Conservation (phyloP, 2,797 vertebrate species). For the Oophaga sylvatica region DNA sequence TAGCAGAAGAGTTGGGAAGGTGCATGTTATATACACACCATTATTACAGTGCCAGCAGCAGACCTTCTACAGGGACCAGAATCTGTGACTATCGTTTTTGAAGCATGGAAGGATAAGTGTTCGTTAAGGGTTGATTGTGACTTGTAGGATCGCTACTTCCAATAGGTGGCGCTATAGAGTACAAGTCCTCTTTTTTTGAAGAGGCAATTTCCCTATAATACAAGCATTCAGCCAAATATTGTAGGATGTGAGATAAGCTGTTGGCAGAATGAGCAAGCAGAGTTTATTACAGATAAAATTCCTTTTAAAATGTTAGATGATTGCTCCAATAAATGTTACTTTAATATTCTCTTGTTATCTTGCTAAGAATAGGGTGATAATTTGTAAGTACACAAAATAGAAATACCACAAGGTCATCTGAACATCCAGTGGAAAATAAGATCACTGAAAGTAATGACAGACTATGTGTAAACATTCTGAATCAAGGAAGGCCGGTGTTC, state of each 20-base stretch:
- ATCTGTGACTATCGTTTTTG: too few relatives aligned
- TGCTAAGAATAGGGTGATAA: not conserved
- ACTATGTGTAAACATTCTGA: slow-evolving; percentile 8
- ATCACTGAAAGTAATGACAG: not conserved
- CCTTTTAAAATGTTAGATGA: not conserved
- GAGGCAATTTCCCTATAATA: not conserved
- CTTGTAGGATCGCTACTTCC: too few relatives aligned
- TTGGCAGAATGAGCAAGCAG: not conserved
- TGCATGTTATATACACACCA: too few relatives aligned
- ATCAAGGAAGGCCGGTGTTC: slow-evolving; percentile 3
- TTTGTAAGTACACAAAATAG: not conserved
- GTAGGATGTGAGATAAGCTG: not conserved
- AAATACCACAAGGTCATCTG: not conserved
- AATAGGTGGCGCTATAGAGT: too few relatives aligned
- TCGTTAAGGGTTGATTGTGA: too few relatives aligned
- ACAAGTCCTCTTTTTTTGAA: too few relatives aligned
- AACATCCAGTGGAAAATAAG: slow-evolving; percentile 6
- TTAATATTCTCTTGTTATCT: not conserved
- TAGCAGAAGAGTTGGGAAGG: too few relatives aligned
- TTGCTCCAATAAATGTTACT: too few relatives aligned
- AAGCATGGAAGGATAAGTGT: too few relatives aligned
- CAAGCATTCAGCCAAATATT: not conserved
- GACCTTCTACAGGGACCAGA: too few relatives aligned
- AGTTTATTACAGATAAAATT: not conserved
- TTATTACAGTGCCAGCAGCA: too few relatives aligned